Evolutionary conservation across 2,888 invertebrate species (phyloP).

Genomic region (Pyrochroa serraticornis): DNA sequence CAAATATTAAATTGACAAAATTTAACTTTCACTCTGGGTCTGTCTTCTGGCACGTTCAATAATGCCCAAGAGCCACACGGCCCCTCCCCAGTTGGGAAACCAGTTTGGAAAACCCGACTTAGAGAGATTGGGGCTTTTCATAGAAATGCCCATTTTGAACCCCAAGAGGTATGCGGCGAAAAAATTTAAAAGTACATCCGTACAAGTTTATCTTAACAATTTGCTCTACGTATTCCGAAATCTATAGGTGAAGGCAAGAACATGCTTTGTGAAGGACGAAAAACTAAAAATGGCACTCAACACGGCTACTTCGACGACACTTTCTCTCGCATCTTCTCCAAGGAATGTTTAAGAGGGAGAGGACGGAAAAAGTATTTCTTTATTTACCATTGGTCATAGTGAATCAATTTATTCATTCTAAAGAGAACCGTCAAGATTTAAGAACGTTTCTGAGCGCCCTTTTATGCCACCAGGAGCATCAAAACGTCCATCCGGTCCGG

Average conservation of each 20-base stretch:
- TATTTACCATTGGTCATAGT: neutral
- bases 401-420: neutral
- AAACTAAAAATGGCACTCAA: slow-evolving; percentile 54
- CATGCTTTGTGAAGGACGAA: slow-evolving; percentile 50
- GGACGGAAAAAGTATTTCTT: slow-evolving; percentile 33
- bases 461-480: slow-evolving; percentile 51
- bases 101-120: slow-evolving; percentile 53
- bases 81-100: slow-evolving; percentile 8
- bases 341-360: slow-evolving; percentile 48
- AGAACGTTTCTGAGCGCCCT: slow-evolving; percentile 40
- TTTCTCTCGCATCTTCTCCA: slow-evolving; percentile 33
- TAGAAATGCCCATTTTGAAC: slow-evolving; percentile 50
- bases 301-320: slow-evolving; percentile 58
- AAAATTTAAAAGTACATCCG: slow-evolving; percentile 17
- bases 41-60: neutral
- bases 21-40: too few relatives aligned
- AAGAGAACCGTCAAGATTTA: slow-evolving; percentile 33
- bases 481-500: slow-evolving; percentile 60
- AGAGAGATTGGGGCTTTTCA: slow-evolving; percentile 57
- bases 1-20: too few relatives aligned
- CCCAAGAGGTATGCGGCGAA: slow-evolving; percentile 1
- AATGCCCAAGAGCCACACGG: slow-evolving; percentile 11
- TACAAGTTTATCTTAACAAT: too few relatives aligned
- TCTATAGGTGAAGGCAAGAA: slow-evolving; percentile 43
- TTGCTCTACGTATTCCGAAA: too few relatives aligned